phyloP scores from a whole-genome alignment of 2,113 vertebrate genomes.

The Xiphorhynchus elegans region DNA sequence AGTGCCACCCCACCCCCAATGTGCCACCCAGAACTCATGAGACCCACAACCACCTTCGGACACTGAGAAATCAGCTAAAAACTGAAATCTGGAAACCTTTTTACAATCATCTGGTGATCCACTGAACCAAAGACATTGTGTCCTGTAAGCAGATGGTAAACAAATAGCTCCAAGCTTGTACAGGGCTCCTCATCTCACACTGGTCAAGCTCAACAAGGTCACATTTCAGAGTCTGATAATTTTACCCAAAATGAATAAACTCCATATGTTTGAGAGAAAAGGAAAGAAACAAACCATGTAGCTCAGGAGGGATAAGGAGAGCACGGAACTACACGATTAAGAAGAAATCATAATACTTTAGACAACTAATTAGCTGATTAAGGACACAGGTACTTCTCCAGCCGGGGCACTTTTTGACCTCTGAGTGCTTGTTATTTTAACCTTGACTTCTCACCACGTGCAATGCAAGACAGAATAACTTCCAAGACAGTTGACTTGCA shows the following conservation, averaged over 20 bases:
- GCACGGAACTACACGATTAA: background rate
- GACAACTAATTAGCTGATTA: background rate
- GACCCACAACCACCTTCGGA: background rate
- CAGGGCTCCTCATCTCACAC: rapidly evolving
- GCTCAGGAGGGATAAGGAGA: background rate
- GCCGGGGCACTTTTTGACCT: background rate
- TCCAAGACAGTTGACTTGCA: background rate
- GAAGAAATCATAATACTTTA: background rate
- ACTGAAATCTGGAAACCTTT: background rate
- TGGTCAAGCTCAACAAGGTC: background rate
- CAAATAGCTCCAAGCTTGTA: background rate
- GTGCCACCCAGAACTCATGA: background rate
- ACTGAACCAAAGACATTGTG: background rate
- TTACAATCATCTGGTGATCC: background rate
- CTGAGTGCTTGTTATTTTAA: background rate
- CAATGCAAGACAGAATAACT: background rate
- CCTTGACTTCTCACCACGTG: background rate
- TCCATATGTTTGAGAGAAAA: rapidly evolving
- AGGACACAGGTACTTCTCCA: background rate
- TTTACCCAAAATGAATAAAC: background rate
- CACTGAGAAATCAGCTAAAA: background rate
- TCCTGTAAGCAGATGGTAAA: background rate
- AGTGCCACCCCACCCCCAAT: rapidly evolving
- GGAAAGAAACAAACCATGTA: background rate
- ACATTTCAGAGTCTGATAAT: background rate